Evolutionary conservation across 2,888 invertebrate species (phyloP).

Genomic region (Galerucella pusilla): DNA sequence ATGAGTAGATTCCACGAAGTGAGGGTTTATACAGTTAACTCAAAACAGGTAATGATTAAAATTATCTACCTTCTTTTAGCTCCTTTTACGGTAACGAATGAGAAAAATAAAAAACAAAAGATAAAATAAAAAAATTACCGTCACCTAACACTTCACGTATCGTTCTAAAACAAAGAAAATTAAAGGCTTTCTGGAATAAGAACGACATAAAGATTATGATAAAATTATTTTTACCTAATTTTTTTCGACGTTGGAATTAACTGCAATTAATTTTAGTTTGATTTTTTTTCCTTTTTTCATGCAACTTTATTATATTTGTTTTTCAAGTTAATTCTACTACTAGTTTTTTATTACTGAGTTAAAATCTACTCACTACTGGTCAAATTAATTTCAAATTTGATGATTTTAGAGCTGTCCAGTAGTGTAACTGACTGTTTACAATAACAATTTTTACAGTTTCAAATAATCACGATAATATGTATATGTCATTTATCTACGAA

Average conservation of each 20-base stretch:
- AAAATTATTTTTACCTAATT: constrained; percentile 52
- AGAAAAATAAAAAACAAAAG: constrained; percentile 47
- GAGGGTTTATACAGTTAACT: no score
- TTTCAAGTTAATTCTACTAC: constrained; percentile 34
- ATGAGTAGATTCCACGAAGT: no score
- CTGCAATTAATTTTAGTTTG: constrained; percentile 31
- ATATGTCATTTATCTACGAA: constrained; percentile 20
- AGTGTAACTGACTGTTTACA: constrained; percentile 65
- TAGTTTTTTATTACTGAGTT: constrained; percentile 53
- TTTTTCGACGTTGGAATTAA: constrained; percentile 13
- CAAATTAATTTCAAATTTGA: constrained; percentile 61
- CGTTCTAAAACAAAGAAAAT: constrained; percentile 65
- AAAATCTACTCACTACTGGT: constrained; percentile 66
- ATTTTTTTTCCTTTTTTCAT: constrained; percentile 27
- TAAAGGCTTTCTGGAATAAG: constrained; percentile 59
- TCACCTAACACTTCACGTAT: constrained; percentile 57
- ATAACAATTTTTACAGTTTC: constrained; percentile 59
- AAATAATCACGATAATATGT: constrained; percentile 45
- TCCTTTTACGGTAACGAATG: constrained; percentile 25
- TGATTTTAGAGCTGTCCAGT: constrained; percentile 63
- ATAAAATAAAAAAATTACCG: constrained; percentile 58
- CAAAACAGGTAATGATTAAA: neutral
- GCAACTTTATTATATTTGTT: constrained; percentile 14
- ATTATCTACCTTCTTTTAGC: neutral
- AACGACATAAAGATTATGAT: constrained; percentile 39